Conservation (phyloP, 2,888 invertebrate species). For the Achlya flavicornis region DNA sequence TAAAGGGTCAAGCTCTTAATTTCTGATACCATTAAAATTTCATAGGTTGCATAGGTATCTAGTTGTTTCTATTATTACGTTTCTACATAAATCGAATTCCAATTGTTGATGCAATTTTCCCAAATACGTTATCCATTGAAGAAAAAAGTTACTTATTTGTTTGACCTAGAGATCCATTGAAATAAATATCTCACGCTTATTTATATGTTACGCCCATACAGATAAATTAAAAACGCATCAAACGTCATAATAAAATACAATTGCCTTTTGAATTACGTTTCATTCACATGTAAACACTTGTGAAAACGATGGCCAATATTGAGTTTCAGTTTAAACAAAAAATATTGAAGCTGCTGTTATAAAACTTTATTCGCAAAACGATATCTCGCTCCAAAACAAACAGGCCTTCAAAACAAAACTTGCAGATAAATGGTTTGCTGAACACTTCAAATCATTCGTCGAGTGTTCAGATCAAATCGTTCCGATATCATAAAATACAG, state of each 20-base stretch:
- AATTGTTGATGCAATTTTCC: too few species aligned
- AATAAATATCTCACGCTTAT: background rate
- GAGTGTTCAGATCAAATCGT: constrained; percentile 57
- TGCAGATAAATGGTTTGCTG: constrained; percentile 56
- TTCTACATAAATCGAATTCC: too few species aligned
- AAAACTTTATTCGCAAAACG: constrained; percentile 31
- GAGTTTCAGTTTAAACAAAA: constrained; percentile 20
- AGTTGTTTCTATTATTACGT: too few species aligned
- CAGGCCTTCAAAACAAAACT: constrained; percentile 45
- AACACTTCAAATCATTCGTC: constrained; percentile 53
- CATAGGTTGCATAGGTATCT: too few species aligned
- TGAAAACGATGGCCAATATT: constrained; percentile 5
- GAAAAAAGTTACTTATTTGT: too few species aligned
- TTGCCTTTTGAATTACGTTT: background rate
- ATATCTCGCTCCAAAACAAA: constrained; percentile 51
- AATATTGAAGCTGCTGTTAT: constrained; percentile 15
- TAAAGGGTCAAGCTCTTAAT: too few species aligned
- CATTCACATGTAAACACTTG: constrained; percentile 6
- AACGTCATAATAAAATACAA: background rate
- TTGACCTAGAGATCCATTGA: background rate
- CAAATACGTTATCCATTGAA: too few species aligned
- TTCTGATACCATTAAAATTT: too few species aligned
- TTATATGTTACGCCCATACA: background rate
- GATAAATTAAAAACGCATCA: background rate
- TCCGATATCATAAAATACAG: constrained; percentile 70